phyloP scores from a whole-genome alignment of 2,888 invertebrate species.

The Nephrotoma guestfalica region DNA sequence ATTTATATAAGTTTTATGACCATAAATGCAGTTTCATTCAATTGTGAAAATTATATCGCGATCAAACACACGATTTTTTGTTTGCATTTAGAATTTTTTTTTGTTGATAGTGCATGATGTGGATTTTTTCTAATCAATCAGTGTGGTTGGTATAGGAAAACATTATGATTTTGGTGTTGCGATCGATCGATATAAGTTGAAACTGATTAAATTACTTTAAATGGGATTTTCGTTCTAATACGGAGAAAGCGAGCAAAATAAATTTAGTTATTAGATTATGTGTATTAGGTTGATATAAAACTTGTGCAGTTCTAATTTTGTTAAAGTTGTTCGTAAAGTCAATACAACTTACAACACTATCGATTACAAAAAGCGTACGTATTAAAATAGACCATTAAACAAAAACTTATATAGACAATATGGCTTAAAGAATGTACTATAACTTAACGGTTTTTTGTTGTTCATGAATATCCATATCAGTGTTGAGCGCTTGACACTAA shows the following conservation, averaged over 20 bases:
- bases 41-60: background rate
- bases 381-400: background rate
- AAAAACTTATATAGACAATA: background rate
- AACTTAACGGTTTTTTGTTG: background rate
- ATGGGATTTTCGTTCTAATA: background rate
- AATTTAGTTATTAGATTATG: background rate
- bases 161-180: background rate
- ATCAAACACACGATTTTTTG: background rate
- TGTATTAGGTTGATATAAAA: background rate
- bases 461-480: background rate
- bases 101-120: background rate
- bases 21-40: conserved; percentile 4
- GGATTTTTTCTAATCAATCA: background rate
- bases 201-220: background rate
- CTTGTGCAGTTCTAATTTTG: background rate
- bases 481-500: background rate
- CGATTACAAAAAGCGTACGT: background rate
- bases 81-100: background rate
- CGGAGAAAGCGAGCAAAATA: background rate
- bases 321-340: background rate
- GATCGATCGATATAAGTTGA: background rate
- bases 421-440: background rate
- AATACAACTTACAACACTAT: background rate
- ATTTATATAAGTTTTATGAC: background rate
- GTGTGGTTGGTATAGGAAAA: background rate